Base-by-base conservation (phyloP, 1,140 invertebrate species). In the Temnothorax longispinosus region DNA sequence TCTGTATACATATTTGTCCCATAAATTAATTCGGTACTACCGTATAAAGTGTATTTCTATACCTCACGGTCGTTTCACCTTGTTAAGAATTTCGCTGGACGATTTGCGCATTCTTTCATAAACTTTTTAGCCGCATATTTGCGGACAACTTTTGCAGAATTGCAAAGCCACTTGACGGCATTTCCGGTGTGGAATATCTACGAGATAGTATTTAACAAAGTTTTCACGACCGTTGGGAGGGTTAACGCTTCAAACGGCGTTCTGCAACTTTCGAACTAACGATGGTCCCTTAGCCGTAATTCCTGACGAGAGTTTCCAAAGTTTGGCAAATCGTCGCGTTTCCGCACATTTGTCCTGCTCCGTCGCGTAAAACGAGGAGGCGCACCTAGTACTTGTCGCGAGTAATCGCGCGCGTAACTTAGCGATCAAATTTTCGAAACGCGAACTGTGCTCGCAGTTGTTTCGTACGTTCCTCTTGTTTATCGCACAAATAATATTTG, bases 321-420 rank as follows among this genome's bases (percentile, higher is more conserved):
- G 84, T 89, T 89, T 87, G 88, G 86, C 88, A 89, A 89, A 85
- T 89, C 88, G 54, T 75, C 74, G 71, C 38, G 69, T 89, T 85
- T 85, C 82, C 82, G 82, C 82, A 77, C 74, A 78, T 72, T 89
- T 89, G 80, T 84, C 69, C 80, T 75, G 80, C 80, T 60, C 69
- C 27, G 80, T 75, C 80, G 67, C 80, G 56, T 75, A 84, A 84
- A 84, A 84, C 69, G 80, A 60, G 80, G 54, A 74, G 27, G 54
- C 80, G 44, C 67, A 50, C 54, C 80, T 84, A 71, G 80, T 75
- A 84, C 41, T 84, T 75, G 69, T 84, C 80, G 41, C 80, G 56
- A 84, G 80, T 84, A 84, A 84, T 84, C 80, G 80, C 54, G 54
- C 67, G 69, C 44, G 41, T 62, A 84, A 84, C 80, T 84, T 75